phyloP scores from a whole-genome alignment of 1,140 invertebrate species.

The Listronotus bonariensis region DNA sequence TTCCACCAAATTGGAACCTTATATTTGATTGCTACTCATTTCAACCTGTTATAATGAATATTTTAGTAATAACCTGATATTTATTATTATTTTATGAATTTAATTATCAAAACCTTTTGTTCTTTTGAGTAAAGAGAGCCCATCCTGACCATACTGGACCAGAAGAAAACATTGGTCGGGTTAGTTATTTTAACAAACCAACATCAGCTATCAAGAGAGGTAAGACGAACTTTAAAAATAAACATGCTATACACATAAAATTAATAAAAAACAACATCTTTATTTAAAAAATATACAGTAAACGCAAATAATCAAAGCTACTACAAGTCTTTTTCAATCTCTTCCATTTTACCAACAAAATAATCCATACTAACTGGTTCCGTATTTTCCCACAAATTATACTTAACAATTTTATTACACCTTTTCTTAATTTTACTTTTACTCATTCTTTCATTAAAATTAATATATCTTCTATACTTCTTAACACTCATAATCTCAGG shows the following conservation, averaged over 20 bases:
- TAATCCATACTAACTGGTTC: constrained; percentile 9
- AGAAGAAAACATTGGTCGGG: constrained; percentile 41
- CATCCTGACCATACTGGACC: constrained; percentile 30
- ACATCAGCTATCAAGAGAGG: constrained; percentile 51
- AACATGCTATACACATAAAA: no score
- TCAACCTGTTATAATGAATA: not conserved
- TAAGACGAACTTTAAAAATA: constrained; percentile 24
- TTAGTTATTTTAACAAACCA: constrained; percentile 47
- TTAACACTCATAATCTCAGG: not conserved
- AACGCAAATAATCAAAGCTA: no score
- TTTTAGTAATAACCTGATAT: not conserved
- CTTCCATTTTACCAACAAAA: not conserved
- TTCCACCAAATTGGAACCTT: no score
- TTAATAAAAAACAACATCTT: not conserved
- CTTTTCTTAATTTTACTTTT: constrained; percentile 6
- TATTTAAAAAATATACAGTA: constrained; percentile 3
- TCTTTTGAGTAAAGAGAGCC: constrained; percentile 48
- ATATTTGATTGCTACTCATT: no score
- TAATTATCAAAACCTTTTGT: constrained; percentile 5
- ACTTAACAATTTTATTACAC: not conserved
- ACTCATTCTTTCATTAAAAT: constrained; percentile 16
- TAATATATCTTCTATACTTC: constrained; percentile 13
- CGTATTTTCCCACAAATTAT: constrained; percentile 6
- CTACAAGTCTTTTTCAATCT: not conserved
- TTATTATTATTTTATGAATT: not conserved